Conservation (phyloP, 2,113 vertebrate genomes). For the Campylomormyrus tamandua region DNA sequence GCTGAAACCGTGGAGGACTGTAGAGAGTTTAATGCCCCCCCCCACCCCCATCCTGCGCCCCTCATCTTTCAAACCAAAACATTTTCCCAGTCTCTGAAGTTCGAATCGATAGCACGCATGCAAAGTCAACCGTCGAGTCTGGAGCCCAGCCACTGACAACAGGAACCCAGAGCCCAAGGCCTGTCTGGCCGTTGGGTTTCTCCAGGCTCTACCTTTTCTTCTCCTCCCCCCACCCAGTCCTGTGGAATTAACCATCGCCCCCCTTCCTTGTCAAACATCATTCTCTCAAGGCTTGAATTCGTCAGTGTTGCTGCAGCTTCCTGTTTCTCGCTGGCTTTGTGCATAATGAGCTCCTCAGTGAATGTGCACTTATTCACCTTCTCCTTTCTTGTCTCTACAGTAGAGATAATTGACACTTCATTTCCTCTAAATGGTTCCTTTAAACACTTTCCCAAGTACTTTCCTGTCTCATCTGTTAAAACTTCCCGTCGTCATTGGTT, state of each 20-base stretch:
- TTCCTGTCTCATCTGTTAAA: neutral
- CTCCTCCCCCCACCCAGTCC: neutral
- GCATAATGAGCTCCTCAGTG: neutral
- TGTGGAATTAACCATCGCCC: slow-evolving; percentile 28
- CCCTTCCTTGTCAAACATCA: slow-evolving; percentile 19
- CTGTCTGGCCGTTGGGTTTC: slow-evolving; percentile 37
- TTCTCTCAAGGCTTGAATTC: neutral
- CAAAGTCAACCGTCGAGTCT: slow-evolving; percentile 36
- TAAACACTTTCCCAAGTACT: neutral
- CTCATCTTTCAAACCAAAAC: slow-evolving; percentile 40
- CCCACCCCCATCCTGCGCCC: neutral
- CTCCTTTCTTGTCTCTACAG: slow-evolving; percentile 16
- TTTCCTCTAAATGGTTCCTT: slow-evolving; percentile 5
- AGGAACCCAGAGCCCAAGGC: slow-evolving; percentile 37
- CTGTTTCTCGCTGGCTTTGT: neutral
- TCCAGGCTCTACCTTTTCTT: slow-evolving; percentile 26
- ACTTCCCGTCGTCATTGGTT: neutral
- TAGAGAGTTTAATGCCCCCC: neutral
- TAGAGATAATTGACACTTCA: neutral
- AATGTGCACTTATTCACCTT: slow-evolving; percentile 24
- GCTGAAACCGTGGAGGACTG: slow-evolving; percentile 21
- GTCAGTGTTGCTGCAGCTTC: neutral
- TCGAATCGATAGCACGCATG: slow-evolving; percentile 29
- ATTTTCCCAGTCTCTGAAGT: slow-evolving; percentile 28
- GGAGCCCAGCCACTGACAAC: slow-evolving; percentile 47